Evolutionary conservation across 2,113 vertebrate species (phyloP), one percentile per base, ranked within the genome.

Genomic region (Tonatia bakeri): DNA sequence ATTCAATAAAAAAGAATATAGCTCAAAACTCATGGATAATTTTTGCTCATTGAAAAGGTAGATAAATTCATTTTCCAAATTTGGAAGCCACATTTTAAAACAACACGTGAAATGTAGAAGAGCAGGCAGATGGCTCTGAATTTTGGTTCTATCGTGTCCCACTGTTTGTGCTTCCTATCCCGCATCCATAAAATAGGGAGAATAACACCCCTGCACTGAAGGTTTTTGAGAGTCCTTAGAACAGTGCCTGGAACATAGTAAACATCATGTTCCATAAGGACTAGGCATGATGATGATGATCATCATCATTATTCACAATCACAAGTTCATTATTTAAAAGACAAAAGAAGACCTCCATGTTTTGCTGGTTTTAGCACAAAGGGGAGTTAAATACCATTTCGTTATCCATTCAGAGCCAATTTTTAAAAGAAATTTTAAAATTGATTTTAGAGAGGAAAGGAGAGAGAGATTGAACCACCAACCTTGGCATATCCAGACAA

Each of bases 21-120:
- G 33, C 11, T 22, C 7, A 7, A 43, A 94, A 61, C 59, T 72
- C 79, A 91, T 0, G 65, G 56, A 75, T 90, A 26, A 59, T 19
- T 93, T 82, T 77, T 77, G 81, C 47, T 92, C 59, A 97, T 56
- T 73, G 59, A 70, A 96, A 82, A 26, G 24, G 31, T 70, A 2
- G 28, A 38, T 73, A 36, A 36, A 75, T 40, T 95, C 43, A 43
- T 33, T 93, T 88, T 88, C 89, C 24, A 88, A 91, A 11, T 22
- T 16, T 10, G 1, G 59, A 75, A 85, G 81, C 47, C 64, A 90
- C 15, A 26, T 52, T 85, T 76, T 40, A 70, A 45, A 59, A 88
- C 5, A 64, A 45, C 12, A 84, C 24, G 5, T 9, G 28, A 33
- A 14, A 43, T 38, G 7, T 45, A 12, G 4, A 61, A 81, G 5